Base-by-base conservation (phyloP, 2,797 vertebrate species). In the Microchirus variegatus region DNA sequence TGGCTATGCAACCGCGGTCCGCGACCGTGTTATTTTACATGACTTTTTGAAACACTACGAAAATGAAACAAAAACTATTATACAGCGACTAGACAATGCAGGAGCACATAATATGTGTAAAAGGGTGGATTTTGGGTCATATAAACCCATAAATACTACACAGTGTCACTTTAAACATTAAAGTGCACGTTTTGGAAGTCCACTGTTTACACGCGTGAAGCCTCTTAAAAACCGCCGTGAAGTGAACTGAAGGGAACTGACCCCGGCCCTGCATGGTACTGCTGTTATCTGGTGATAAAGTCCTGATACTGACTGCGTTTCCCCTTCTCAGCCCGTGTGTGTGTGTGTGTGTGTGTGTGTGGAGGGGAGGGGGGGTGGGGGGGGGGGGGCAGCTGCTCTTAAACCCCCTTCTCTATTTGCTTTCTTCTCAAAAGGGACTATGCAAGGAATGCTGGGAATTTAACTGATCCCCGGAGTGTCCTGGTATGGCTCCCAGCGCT, bases 391-490 rank as follows among this genome's bases (percentile, higher is more conserved):
- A 14, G 51, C 5, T 10, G 26, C 1, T 22, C 64, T 69, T 81
- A 77, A 87, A 86, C 10, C 16, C 74, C 78, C 78, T 73, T 78
- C 78, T 83, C 68, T 87, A 88, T 88, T 89, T 86, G 83, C 84
- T 85, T 83, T 85, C 81, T 74, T 81, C 83, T 75, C 88, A 80
- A 83, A 83, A 87, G 81, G 63, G 88, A 81, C 84, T 89, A 91
- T 87, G 87, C 16, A 38, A 80, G 83, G 89, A 92, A 91, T 91
- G 82, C 59, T 0, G 74, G 83, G 88, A 87, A 90, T 90, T 63
- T 56, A 51, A 87, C 81, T 85, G 88, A 89, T 88, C 83, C 77
- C 31, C 59, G 16, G 72, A 77, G 80, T 76, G 81, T 90, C 86
- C 86, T 53, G 70, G 81, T 73, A 67, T 75, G 86, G 78, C 83